Percentiles rank a stretch among this genome's conserved stretches.
Conservation (phyloP, 2,113 vertebrate genomes). For the Stercorarius parasiticus region DNA sequence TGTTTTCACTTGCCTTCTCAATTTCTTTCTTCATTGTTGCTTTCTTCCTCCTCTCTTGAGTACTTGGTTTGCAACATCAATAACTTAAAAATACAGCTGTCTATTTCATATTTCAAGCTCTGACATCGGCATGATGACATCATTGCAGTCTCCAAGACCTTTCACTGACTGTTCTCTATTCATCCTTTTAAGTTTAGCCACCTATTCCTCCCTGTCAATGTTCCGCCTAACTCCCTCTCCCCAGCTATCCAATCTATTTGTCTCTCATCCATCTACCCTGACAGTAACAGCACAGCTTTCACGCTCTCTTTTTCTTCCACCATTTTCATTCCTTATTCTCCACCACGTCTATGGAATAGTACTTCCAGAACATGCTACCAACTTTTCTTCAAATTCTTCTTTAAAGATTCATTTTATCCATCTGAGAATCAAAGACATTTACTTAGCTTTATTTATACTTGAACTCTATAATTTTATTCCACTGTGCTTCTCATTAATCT, state of each 20-base stretch:
- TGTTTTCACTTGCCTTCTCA: background rate
- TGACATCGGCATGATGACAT: background rate
- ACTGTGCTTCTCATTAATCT: slow-evolving; percentile 60
- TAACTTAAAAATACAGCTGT: slow-evolving; percentile 6
- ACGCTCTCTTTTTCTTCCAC: background rate
- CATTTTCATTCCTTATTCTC: background rate
- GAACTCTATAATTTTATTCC: slow-evolving; percentile 59
- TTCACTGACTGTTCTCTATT: background rate
- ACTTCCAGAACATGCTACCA: slow-evolving; percentile 3
- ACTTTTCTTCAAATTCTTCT: slow-evolving; percentile 43
- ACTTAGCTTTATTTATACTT: slow-evolving; percentile 59
- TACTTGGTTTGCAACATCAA: background rate
- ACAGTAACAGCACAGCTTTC: slow-evolving; percentile 13
- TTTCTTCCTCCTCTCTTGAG: background rate
- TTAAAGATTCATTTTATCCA: slow-evolving; percentile 55
- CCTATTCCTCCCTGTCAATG: background rate
- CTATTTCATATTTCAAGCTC: background rate
- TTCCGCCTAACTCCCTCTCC: background rate
- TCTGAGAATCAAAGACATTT: slow-evolving; percentile 64
- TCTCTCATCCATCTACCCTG: slow-evolving; percentile 1
- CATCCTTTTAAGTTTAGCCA: slow-evolving; percentile 7
- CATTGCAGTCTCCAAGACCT: background rate
- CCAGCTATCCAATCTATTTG: background rate
- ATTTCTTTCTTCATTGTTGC: background rate
- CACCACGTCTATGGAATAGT: background rate